Base-by-base conservation (phyloP, 2,113 vertebrate species). In the Percina caprodes region DNA sequence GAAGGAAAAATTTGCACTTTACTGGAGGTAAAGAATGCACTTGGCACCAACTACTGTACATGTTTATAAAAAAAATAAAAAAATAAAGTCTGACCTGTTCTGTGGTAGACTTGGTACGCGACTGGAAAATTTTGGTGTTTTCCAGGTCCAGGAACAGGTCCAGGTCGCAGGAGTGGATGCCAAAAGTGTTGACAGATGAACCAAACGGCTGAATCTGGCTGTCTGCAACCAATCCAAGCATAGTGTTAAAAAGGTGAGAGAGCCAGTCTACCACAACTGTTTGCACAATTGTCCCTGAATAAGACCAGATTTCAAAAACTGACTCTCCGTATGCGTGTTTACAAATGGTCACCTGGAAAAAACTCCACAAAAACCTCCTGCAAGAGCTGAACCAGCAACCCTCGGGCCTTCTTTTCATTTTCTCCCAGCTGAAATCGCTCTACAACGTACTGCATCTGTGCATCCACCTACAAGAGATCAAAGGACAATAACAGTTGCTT, bases 91-190 rank as follows among this genome's bases (percentile, higher is more conserved):
- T 2, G 21, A 96, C 96, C 94, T 91, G 91, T n/a, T 94, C 91
- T 48, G 74, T 67, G 6, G 65, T 66, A 5, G 55, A 86, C 67
- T 81, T 90, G 5, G 85, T 71, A 2, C 69, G 92, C 0, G 96
- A 95, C 89, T 97, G 96, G 69, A 96, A 95, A 19, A 91, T 92
- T 75, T 96, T 96, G 35, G 96, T 94, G 68, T 96, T 94, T 51
- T 97, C 96, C 67, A 99, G 91, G 67, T 98, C 97, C 86, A 99
- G 88, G 80, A 97, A 96, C 63, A 99, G 94, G 91, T 99, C 98
- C 4, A 99, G 79, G 72, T 99, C 98, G 62, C 97, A 99, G 70
- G 95, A 96, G 19, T 95, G 97, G 74, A 96, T 84, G 1, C 96
- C 96, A 14, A 99, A 98, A 0, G 95, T 95, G 26, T 99, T 99